These are phyloP conservation scores for Trogon melanurus DNA, from an alignment of 2,113 vertebrate species.

Conservation along the genomic window DNA sequence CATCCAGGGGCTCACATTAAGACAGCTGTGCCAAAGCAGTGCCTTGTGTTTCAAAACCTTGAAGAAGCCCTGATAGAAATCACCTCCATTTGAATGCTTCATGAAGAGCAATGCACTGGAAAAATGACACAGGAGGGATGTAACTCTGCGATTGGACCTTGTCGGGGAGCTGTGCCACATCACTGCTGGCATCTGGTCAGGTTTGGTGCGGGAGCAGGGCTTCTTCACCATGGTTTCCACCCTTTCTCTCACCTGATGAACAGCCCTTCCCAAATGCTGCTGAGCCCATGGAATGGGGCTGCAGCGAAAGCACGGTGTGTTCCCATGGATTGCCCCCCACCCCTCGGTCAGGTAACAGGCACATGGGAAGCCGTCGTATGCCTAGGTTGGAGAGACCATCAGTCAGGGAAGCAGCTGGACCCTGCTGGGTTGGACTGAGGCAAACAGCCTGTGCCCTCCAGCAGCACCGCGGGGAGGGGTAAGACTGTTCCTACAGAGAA, in stretches of 20 bases:
- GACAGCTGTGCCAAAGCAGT: background rate
- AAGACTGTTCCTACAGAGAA: background rate
- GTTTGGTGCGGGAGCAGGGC: background rate
- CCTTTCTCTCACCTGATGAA: background rate
- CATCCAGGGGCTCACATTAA: background rate
- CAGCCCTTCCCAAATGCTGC: background rate
- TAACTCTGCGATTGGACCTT: background rate
- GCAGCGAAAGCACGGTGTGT: background rate
- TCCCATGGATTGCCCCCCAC: accelerated
- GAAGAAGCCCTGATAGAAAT: background rate
- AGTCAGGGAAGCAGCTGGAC: background rate
- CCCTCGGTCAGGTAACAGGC: accelerated
- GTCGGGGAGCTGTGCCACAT: background rate
- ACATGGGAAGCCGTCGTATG: background rate
- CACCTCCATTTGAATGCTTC: background rate
- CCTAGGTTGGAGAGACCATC: background rate
- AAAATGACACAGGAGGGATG: background rate
- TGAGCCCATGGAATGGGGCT: background rate
- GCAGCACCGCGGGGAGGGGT: accelerated
- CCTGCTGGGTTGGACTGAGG: background rate
- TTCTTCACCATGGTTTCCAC: background rate
- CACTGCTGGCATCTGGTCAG: background rate
- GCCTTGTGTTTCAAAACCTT: background rate
- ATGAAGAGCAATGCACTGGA: background rate
- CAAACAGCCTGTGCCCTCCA: background rate